phyloP scores from a whole-genome alignment of 2,113 vertebrate species.

The Cynopterus brachyotis region DNA sequence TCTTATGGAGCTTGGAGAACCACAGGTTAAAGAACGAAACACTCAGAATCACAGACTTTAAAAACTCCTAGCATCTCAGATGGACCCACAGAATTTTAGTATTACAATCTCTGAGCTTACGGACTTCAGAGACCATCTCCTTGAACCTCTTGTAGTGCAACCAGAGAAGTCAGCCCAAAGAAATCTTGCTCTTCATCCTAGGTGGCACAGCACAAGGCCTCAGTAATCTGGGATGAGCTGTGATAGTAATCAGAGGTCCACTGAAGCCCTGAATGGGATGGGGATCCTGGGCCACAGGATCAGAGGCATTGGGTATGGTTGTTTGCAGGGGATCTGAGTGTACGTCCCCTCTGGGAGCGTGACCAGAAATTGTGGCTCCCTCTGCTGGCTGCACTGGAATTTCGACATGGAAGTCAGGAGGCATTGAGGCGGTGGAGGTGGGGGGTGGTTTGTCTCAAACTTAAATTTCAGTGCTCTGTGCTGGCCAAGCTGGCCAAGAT shows the following conservation, averaged over 20 bases:
- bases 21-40: not conserved
- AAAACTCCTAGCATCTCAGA: constrained; percentile 17
- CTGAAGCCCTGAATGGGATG: not conserved
- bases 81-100: not conserved
- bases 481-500: not conserved
- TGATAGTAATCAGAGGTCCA: not conserved
- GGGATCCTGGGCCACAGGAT: not conserved
- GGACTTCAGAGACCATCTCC: not conserved
- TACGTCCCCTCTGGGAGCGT: not conserved
- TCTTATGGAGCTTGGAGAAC: constrained; percentile 9
- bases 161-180: not conserved
- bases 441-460: not conserved
- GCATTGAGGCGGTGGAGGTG: not conserved
- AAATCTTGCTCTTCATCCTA: not conserved
- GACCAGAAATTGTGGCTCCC: not conserved
- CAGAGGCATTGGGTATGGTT: not conserved
- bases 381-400: constrained; percentile 38
- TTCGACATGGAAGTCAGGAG: not conserved
- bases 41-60: constrained; percentile 35
- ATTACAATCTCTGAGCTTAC: not conserved
- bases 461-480: not conserved
- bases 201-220: not conserved
- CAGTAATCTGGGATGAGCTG: not conserved
- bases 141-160: not conserved
- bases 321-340: not conserved